A percentile compares a stretch with the other conserved stretches of the same genome.
Conservation (phyloP, 2,113 vertebrate genomes). For the Melospiza melodia region DNA sequence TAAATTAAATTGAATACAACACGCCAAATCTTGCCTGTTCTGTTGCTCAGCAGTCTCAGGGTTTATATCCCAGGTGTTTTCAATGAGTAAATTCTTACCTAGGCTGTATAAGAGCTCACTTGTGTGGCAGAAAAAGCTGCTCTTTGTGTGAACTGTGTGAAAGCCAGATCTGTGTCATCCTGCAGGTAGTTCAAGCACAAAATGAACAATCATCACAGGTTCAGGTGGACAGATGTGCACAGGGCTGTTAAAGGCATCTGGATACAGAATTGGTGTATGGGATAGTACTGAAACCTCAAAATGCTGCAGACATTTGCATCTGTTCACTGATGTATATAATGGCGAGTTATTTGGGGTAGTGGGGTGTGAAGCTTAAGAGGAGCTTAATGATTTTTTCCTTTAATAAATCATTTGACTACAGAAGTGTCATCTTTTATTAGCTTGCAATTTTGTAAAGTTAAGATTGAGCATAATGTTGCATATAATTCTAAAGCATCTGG, state of each 20-base stretch:
- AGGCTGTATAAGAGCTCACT: background rate
- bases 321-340: constrained; percentile 10
- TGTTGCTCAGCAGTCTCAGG: background rate
- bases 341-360: constrained; percentile 37
- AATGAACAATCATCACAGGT: background rate
- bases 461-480: constrained; percentile 75
- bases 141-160: background rate
- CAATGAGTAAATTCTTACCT: background rate
- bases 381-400: constrained; percentile 55
- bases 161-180: background rate
- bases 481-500: constrained; percentile 80
- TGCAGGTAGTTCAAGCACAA: background rate
- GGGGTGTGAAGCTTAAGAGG: constrained; percentile 58
- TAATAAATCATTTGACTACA: constrained; percentile 74
- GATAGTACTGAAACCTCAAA: background rate
- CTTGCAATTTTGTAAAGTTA: constrained; percentile 65
- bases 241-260: constrained; percentile 14
- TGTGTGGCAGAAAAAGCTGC: background rate
- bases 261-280: background rate
- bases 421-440: constrained; percentile 69
- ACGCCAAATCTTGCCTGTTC: background rate
- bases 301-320: background rate
- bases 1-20: background rate
- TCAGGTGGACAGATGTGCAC: background rate
- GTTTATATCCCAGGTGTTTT: background rate